Evolutionary conservation across 2,888 invertebrate species (phyloP).

Genomic region (Parapristionchus giblindavisi): DNA sequence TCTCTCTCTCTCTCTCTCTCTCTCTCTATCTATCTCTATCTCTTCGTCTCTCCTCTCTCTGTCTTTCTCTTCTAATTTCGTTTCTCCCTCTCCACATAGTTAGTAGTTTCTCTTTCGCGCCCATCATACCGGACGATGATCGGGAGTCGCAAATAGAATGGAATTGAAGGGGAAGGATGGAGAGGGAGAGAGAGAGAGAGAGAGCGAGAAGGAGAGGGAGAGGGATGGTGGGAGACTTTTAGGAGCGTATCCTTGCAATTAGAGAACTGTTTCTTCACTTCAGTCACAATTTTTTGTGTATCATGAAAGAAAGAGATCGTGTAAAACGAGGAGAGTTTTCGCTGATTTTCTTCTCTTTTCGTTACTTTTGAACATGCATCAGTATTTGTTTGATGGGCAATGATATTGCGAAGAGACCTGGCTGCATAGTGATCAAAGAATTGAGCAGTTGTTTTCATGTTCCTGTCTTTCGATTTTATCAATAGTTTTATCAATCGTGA

Average conservation of each 20-base stretch:
- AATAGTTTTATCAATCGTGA: neutral
- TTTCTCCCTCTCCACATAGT: neutral
- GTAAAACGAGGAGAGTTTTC: neutral
- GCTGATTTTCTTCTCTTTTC: neutral
- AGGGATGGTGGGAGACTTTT: constrained; percentile 5
- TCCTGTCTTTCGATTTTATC: neutral
- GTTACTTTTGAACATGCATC: no score
- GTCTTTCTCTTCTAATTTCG: neutral
- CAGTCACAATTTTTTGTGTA: no score
- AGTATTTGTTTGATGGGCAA: no score
- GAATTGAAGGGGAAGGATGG: neutral
- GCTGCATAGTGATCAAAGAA: no score
- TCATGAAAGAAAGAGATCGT: neutral
- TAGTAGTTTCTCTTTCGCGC: neutral
- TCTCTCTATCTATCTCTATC: constrained; percentile 30
- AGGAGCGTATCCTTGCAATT: no score
- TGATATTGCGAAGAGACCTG: no score
- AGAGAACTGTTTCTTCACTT: no score
- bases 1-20: constrained; percentile 8
- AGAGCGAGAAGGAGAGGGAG: constrained; percentile 3
- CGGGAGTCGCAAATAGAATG: neutral
- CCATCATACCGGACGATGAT: neutral
- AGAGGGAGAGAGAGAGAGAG: constrained; percentile 25
- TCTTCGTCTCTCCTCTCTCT: constrained; percentile 23
- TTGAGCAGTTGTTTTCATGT: neutral